Percentiles rank a stretch among this genome's conserved stretches.
Evolutionary conservation across 2,797 vertebrate species (phyloP).

Genomic region (Euphonia xanthogaster): DNA sequence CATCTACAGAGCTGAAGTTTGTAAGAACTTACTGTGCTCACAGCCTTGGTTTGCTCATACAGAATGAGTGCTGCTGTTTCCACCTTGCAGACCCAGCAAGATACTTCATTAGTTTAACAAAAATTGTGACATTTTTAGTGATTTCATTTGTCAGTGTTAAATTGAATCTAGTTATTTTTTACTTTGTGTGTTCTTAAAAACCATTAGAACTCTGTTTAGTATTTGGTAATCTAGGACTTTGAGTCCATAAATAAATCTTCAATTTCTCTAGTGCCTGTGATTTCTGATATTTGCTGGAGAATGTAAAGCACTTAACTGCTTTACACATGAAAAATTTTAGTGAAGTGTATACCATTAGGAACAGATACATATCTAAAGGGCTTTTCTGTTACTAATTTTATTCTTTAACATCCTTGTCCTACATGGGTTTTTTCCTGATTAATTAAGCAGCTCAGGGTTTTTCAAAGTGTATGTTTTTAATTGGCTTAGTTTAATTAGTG

Average conservation of each 20-base stretch:
- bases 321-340: not conserved
- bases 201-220: not conserved
- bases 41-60: not conserved
- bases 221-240: not conserved
- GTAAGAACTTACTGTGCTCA: not conserved
- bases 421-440: not conserved
- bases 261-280: not conserved
- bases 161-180: not conserved
- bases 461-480: not conserved
- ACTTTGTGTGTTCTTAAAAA: not conserved
- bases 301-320: not conserved
- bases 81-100: not conserved
- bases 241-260: not conserved
- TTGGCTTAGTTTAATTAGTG: not conserved
- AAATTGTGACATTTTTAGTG: not conserved
- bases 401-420: not conserved
- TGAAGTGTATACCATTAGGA: not conserved
- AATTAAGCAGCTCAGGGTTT: constrained; percentile 1
- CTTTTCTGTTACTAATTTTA: not conserved
- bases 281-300: not conserved
- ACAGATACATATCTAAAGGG: not conserved
- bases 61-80: not conserved
- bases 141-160: not conserved
- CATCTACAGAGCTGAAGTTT: not conserved
- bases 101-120: not conserved